These are phyloP conservation scores for Plestiodon gilberti DNA, from an alignment of 2,113 vertebrate species.

Conservation along the genomic window DNA sequence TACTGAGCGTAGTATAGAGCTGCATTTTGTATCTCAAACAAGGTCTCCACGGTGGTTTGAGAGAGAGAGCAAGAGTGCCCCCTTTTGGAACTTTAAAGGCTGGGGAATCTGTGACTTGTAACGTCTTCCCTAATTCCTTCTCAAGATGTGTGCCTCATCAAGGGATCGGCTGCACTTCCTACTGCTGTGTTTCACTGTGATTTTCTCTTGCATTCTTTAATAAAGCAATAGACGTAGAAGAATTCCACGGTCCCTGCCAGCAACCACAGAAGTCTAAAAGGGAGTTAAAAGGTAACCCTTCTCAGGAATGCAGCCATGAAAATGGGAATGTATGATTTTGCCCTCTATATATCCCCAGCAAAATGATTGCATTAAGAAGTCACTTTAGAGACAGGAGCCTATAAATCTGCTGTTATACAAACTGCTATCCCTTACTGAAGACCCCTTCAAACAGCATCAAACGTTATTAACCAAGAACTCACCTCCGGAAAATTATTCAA, in stretches of 20 bases:
- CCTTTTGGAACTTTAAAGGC: slow-evolving; percentile 79
- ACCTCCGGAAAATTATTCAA: slow-evolving; percentile 57
- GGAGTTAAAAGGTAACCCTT: slow-evolving; percentile 82
- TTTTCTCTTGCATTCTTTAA: slow-evolving; percentile 82
- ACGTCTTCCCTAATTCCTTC: slow-evolving; percentile 68
- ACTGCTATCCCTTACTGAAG: slow-evolving; percentile 53
- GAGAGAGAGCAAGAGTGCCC: slow-evolving; percentile 85
- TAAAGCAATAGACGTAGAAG: slow-evolving; percentile 85
- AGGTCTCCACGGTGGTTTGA: slow-evolving; percentile 48
- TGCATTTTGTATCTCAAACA: slow-evolving; percentile 37
- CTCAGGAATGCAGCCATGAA: slow-evolving; percentile 80
- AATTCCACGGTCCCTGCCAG: slow-evolving; percentile 82
- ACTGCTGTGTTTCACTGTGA: slow-evolving; percentile 75
- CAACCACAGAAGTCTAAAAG: slow-evolving; percentile 79
- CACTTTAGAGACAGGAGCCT: slow-evolving; percentile 50
- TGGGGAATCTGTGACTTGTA: slow-evolving; percentile 57
- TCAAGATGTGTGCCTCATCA: slow-evolving; percentile 72
- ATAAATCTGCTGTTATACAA: slow-evolving; percentile 39
- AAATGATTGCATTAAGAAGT: slow-evolving; percentile 54
- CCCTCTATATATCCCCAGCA: slow-evolving; percentile 56
- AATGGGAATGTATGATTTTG: slow-evolving; percentile 64
- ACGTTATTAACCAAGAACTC: slow-evolving; percentile 41
- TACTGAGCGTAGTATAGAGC: slow-evolving; percentile 16
- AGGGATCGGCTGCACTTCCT: slow-evolving; percentile 74
- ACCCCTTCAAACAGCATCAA: slow-evolving; percentile 48